These are phyloP conservation scores for Microtus oregoni DNA, from an alignment of 2,113 vertebrate species.

Conservation along the genomic window DNA sequence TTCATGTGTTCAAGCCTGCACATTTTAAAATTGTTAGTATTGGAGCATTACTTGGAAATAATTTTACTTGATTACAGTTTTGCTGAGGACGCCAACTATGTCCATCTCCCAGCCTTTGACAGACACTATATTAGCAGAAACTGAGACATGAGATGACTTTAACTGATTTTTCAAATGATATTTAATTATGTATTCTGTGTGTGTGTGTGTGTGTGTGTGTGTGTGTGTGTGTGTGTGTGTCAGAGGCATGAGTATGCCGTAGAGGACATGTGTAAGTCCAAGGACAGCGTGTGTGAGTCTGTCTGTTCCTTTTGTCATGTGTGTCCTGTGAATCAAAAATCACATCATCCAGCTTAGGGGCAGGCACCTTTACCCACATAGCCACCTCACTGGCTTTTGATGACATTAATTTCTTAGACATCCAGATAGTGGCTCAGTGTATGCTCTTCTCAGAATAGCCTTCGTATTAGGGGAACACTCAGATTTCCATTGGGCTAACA, in stretches of 20 bases:
- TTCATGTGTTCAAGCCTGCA: not conserved
- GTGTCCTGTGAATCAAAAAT: not conserved
- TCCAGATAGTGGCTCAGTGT: not conserved
- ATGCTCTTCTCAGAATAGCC: not conserved
- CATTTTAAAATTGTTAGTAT: constrained; percentile 1
- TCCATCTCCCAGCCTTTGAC: too few relatives aligned
- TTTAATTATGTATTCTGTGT: not conserved
- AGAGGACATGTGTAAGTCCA: too few relatives aligned
- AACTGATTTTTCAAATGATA: not conserved
- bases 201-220: too few relatives aligned
- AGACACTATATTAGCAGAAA: not conserved
- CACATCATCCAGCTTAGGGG: not conserved
- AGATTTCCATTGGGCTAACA: not conserved
- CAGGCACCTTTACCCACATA: not conserved
- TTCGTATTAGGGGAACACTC: not conserved
- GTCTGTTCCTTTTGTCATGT: not conserved
- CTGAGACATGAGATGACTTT: not conserved
- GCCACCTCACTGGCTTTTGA: not conserved
- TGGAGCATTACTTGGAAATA: not conserved
- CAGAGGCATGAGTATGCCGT: not conserved
- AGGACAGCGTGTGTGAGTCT: too few relatives aligned
- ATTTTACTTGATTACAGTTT: not conserved
- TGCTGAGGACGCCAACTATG: not conserved
- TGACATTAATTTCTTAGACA: not conserved
- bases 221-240: too few relatives aligned